phyloP scores from a whole-genome alignment of 2,888 invertebrate species.

The Acanthopleura granulata region DNA sequence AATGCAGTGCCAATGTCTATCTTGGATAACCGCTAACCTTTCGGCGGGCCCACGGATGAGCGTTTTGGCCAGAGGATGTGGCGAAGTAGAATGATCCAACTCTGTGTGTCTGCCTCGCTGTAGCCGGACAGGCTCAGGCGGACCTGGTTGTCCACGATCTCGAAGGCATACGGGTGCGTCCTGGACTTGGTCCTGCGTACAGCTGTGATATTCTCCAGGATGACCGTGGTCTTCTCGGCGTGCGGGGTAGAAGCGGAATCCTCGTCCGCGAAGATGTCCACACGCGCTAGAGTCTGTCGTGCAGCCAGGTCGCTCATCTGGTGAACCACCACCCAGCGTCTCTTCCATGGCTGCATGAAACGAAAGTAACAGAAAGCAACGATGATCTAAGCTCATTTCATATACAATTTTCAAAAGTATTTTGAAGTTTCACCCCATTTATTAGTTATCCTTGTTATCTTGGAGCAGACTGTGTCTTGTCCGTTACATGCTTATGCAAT shows the following conservation, averaged over 20 bases:
- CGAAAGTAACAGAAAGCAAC: neutral
- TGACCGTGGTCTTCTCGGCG: constrained; percentile 46
- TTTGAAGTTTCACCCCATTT: no score
- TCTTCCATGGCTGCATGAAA: constrained; percentile 53
- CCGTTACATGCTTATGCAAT: no score
- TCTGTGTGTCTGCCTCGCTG: constrained; percentile 43
- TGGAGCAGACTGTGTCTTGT: no score
- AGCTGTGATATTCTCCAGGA: constrained; percentile 50
- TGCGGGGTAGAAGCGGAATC: constrained; percentile 34
- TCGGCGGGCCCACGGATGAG: no score
- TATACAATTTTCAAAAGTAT: no score
- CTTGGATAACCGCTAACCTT: no score
- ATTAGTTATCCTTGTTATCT: no score
- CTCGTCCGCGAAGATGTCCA: constrained; percentile 49
- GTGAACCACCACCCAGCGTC: constrained; percentile 52
- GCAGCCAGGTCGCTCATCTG: constrained; percentile 51
- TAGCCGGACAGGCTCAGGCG: constrained; percentile 40
- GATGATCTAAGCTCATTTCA: no score
- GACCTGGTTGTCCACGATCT: constrained; percentile 49
- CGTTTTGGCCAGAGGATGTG: constrained; percentile 46
- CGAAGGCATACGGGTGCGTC: constrained; percentile 53
- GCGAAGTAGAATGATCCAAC: constrained; percentile 48
- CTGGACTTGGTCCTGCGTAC: constrained; percentile 47
- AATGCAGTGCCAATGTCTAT: no score
- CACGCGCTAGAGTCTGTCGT: constrained; percentile 43